Evolutionary conservation across 2,797 vertebrate genomes (phyloP).

Genomic region (Diplodus puntazzo): DNA sequence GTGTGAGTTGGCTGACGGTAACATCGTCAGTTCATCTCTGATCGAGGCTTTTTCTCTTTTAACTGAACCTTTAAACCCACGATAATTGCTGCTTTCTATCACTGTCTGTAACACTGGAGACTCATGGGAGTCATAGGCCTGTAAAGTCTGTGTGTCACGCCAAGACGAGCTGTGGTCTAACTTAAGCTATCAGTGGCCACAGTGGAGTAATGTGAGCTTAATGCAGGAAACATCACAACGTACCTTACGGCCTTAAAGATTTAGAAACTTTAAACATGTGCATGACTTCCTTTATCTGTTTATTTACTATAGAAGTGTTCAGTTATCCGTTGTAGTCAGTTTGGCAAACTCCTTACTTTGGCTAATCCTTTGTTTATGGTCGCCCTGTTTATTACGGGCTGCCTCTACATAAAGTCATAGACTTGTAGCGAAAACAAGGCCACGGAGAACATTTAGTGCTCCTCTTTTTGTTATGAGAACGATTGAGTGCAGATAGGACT

Average conservation of each 20-base stretch:
- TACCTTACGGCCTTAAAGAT: background rate
- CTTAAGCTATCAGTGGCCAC: constrained; percentile 29
- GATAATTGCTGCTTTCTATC: constrained; percentile 59
- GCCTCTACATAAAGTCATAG: constrained; percentile 48
- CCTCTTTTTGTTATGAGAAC: constrained; percentile 73
- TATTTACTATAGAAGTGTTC: constrained; percentile 49
- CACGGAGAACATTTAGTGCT: constrained; percentile 69
- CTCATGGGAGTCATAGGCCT: constrained; percentile 64
- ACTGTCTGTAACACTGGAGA: constrained; percentile 62
- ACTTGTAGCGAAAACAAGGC: constrained; percentile 58
- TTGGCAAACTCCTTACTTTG: constrained; percentile 57
- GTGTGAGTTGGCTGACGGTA: background rate
- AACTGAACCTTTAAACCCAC: constrained; percentile 36
- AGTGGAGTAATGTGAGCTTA: constrained; percentile 24
- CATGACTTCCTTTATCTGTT: constrained; percentile 45
- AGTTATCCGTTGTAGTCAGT: constrained; percentile 58
- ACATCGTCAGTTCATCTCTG: background rate
- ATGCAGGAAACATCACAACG: constrained; percentile 31
- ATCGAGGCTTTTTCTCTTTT: constrained; percentile 22
- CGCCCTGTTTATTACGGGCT: constrained; percentile 66
- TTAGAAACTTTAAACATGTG: constrained; percentile 12
- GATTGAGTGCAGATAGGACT: constrained; percentile 63
- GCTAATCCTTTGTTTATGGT: constrained; percentile 67
- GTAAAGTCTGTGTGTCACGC: constrained; percentile 47
- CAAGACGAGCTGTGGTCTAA: constrained; percentile 57